Conservation (phyloP, 1,140 invertebrate species). For the Chelonus insularis region DNA sequence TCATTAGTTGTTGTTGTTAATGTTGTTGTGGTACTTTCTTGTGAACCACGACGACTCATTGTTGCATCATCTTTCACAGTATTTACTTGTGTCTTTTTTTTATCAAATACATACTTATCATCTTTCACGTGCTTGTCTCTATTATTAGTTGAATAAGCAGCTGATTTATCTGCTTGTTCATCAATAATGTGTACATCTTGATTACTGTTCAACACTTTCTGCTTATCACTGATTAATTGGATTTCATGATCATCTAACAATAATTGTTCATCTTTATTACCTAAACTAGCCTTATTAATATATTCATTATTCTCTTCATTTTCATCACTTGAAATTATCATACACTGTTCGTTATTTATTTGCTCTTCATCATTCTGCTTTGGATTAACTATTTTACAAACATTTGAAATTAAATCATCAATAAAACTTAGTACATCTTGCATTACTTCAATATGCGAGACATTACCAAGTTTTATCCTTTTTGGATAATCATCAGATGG, state of each 20-base stretch:
- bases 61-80: slow-evolving; percentile 40
- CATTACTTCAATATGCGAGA: slow-evolving; percentile 55
- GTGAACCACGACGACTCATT: slow-evolving; percentile 51
- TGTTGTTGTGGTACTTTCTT: slow-evolving; percentile 55
- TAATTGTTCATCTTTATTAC: too few species aligned
- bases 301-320: slow-evolving; percentile 31
- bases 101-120: slow-evolving; percentile 38
- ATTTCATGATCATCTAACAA: too few species aligned
- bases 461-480: slow-evolving; percentile 45
- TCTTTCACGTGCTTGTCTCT: slow-evolving; percentile 37
- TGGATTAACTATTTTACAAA: slow-evolving; percentile 43
- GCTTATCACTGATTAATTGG: too few species aligned
- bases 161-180: too few species aligned
- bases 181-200: too few species aligned
- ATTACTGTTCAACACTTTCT: too few species aligned
- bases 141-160: slow-evolving; percentile 4
- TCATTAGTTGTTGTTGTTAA: slow-evolving; percentile 52
- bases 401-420: slow-evolving; percentile 54
- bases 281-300: too few species aligned
- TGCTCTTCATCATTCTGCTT: slow-evolving; percentile 29
- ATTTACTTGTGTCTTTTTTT: slow-evolving; percentile 36
- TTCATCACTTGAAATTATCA: slow-evolving; percentile 51
- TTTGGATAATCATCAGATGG: slow-evolving; percentile 33
- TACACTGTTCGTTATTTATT: slow-evolving; percentile 39
- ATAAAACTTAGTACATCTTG: slow-evolving; percentile 55